phyloP scores from a whole-genome alignment of 1,140 invertebrate species.

The Tetranychus cinnabarinus region DNA sequence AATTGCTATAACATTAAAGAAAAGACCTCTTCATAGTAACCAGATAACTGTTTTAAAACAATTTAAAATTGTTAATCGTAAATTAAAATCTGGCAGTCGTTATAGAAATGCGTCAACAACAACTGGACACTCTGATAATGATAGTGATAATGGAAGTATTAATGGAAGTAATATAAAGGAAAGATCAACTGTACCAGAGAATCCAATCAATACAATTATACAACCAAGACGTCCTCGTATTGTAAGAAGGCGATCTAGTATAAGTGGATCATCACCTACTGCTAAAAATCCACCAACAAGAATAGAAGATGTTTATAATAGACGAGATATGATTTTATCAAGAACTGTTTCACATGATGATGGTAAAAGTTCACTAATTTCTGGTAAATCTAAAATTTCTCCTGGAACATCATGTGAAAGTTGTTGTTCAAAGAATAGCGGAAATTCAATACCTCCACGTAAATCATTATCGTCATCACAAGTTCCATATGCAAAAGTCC shows the following conservation, averaged over 20 bases:
- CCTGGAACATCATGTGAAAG: neutral
- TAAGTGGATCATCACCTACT: conserved; percentile 54
- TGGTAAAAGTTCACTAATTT: neutral
- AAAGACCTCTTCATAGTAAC: conserved; percentile 41
- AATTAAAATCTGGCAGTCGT: neutral
- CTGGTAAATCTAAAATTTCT: neutral
- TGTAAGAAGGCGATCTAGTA: conserved; percentile 50
- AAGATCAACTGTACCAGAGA: too few species aligned
- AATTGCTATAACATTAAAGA: conserved; percentile 55
- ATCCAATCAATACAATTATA: too few species aligned
- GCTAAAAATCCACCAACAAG: conserved; percentile 34
- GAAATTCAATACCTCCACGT: neutral
- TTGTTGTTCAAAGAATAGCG: neutral
- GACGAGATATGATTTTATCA: neutral
- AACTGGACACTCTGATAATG: neutral
- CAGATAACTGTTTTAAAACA: conserved; percentile 12
- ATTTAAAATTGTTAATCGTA: conserved; percentile 11
- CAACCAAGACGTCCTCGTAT: neutral
- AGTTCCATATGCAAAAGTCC: conserved; percentile 3
- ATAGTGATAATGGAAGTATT: neutral
- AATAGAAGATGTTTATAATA: conserved; percentile 27
- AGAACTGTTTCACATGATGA: neutral
- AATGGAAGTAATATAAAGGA: too few species aligned
- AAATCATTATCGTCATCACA: neutral
- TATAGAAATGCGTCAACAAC: neutral